A percentile compares a stretch with the other conserved stretches of the same genome.
phyloP scores from a whole-genome alignment of 2,888 invertebrate genomes.

The Melieria crassipennis region DNA sequence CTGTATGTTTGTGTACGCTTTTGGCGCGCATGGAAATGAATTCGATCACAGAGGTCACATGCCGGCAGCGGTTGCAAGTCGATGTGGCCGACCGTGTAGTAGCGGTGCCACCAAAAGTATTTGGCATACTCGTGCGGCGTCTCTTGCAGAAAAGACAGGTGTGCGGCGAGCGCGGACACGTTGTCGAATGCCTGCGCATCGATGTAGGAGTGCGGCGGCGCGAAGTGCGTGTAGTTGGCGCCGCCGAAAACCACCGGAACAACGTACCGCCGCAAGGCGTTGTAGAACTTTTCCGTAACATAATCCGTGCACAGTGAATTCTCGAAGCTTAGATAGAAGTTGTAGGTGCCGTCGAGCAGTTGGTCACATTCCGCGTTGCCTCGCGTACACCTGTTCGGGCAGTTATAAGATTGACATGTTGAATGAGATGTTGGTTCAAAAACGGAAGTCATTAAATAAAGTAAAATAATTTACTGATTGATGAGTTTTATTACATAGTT shows the following conservation, averaged over 20 bases:
- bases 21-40: background rate
- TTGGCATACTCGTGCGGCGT: slow-evolving; percentile 69
- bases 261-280: slow-evolving; percentile 55
- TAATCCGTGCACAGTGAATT: slow-evolving; percentile 74
- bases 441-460: too few species aligned
- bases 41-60: slow-evolving; percentile 10
- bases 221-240: slow-evolving; percentile 68
- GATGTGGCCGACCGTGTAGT: background rate
- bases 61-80: background rate
- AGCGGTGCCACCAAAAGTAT: slow-evolving; percentile 69
- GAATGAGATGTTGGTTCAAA: background rate
- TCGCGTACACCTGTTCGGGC: slow-evolving; percentile 14
- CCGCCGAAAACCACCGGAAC: slow-evolving; percentile 73
- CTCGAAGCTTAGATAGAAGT: slow-evolving; percentile 73
- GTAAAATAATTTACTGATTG: too few species aligned
- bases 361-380: slow-evolving; percentile 41
- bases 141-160: slow-evolving; percentile 58
- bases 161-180: slow-evolving; percentile 69
- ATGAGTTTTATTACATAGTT: too few species aligned
- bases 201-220: slow-evolving; percentile 70
- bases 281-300: slow-evolving; percentile 70
- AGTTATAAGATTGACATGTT: background rate
- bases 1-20: slow-evolving; percentile 14
- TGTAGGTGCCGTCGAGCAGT: slow-evolving; percentile 67
- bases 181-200: slow-evolving; percentile 71